These are phyloP conservation scores for Anas bahamensis DNA, from an alignment of 2,797 vertebrate species.

Conservation along the genomic window DNA sequence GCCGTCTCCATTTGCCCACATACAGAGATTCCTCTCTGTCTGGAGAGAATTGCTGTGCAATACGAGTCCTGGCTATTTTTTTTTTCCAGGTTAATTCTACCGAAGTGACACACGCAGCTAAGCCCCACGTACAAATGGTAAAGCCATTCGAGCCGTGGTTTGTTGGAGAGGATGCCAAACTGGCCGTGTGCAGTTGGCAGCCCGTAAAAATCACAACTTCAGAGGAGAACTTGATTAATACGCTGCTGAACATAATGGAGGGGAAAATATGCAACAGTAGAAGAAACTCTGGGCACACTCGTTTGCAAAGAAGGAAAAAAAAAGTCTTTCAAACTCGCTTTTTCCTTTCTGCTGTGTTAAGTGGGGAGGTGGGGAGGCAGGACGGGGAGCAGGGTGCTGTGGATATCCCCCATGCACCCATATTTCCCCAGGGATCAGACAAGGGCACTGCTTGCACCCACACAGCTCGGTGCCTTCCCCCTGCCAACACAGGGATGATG, in stretches of 20 bases:
- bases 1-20: not conserved
- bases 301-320: not conserved
- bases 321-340: not conserved
- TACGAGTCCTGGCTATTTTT: not conserved
- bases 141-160: slow-evolving; percentile 25
- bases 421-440: not conserved
- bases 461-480: not conserved
- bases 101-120: not conserved
- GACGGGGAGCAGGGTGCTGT: not conserved
- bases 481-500: not conserved
- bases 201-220: not conserved
- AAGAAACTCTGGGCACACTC: not conserved
- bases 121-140: not conserved
- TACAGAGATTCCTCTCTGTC: not conserved
- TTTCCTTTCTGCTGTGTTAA: not conserved
- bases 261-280: not conserved
- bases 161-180: slow-evolving; percentile 12
- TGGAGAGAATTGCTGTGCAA: not conserved
- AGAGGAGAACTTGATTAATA: not conserved
- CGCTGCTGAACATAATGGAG: not conserved
- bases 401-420: not conserved
- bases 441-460: rapidly evolving
- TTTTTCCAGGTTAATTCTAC: not conserved
- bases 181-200: slow-evolving; percentile 12
- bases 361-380: not conserved